Evolutionary conservation across 1,140 invertebrate genomes (phyloP), one percentile per base, ranked within the genome.

Genomic region (Hycleus cichorii): DNA sequence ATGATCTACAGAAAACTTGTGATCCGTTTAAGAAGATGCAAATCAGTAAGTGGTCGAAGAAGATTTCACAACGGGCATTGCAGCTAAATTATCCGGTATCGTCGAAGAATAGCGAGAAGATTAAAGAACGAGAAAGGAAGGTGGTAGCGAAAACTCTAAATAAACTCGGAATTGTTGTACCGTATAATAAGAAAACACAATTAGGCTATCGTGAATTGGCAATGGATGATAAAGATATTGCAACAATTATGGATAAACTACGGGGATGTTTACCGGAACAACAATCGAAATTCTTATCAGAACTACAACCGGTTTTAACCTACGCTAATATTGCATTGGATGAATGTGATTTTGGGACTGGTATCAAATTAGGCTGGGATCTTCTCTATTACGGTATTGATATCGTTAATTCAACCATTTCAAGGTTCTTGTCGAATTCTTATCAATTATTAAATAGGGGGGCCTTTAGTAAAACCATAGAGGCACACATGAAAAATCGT

Each of bases 301-400:
- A 84, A 6, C 70, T 96, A 3, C 86, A 93, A 63, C 85, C 88
- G 63, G 74, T 93, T 6, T 81, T 93, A 26, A 90, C 86, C 39
- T 83, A 83, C 64, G 84, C 90, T 5, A 90, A 84, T 68, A 94
- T 94, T 73, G 92, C 93, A 2, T 87, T 89, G 59, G 94, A 97
- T 73, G 94, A 97, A 74, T 93, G 90, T 72, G 94, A 97, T 74
- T 95, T 94, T 77, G 94, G 93, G 1, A 93, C 90, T 48, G 88
- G 90, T 4, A 69, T 97, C 2, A 93, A 97, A 75, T 75, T 94
- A 26, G 93, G 91, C 0, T 82, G 93, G 39, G 85, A 93, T 75
- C 72, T 96, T 11, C 92, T 97, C 69, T 84, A 80, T 57, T 89
- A 82, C 67, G 91, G 90, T 0, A 72, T 83, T 52, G 71, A 80